Evolutionary conservation across 2,113 vertebrate species (phyloP).

Genomic region (Mola mola): DNA sequence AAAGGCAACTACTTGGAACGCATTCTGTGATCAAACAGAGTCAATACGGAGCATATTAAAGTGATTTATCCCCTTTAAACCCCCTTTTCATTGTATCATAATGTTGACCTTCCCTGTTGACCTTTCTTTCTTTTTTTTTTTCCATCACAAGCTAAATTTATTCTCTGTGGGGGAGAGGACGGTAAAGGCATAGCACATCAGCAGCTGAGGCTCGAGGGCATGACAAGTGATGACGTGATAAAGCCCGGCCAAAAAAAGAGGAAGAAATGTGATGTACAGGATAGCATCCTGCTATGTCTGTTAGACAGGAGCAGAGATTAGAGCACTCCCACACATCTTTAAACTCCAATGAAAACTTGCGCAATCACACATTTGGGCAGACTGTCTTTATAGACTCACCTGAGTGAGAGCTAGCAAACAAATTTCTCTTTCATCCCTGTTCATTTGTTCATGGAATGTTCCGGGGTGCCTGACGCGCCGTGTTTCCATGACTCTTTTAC

Average conservation of each 20-base stretch:
- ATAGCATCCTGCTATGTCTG: slow-evolving; percentile 9
- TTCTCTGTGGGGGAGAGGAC: slow-evolving; percentile 5
- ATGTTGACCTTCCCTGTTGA: slow-evolving; percentile 29
- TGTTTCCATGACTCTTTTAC: slow-evolving; percentile 28
- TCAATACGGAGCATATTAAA: slow-evolving; percentile 51
- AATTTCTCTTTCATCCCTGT: slow-evolving; percentile 10
- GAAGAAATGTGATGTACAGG: slow-evolving; percentile 17
- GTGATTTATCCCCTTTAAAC: slow-evolving; percentile 39
- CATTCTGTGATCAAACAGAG: slow-evolving; percentile 52
- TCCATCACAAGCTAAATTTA: background rate
- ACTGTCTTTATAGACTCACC: background rate
- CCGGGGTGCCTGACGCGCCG: slow-evolving; percentile 23
- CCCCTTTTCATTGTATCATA: slow-evolving; percentile 23
- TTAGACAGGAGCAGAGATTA: slow-evolving; percentile 26
- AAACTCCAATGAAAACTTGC: slow-evolving; percentile 26
- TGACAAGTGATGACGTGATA: slow-evolving; percentile 7
- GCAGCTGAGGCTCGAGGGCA: slow-evolving; percentile 24
- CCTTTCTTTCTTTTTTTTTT: slow-evolving; percentile 19
- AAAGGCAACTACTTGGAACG: slow-evolving; percentile 58
- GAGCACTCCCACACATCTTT: slow-evolving; percentile 26
- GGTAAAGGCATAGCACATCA: slow-evolving; percentile 11
- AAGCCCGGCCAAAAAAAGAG: slow-evolving; percentile 5
- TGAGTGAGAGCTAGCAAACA: background rate
- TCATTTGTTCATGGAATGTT: slow-evolving; percentile 23
- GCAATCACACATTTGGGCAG: slow-evolving; percentile 30